A percentile compares a stretch with the other conserved stretches of the same genome.
These are phyloP conservation scores for Micrasema minimum DNA, from an alignment of 1,140 invertebrate species.

Conservation along the genomic window DNA sequence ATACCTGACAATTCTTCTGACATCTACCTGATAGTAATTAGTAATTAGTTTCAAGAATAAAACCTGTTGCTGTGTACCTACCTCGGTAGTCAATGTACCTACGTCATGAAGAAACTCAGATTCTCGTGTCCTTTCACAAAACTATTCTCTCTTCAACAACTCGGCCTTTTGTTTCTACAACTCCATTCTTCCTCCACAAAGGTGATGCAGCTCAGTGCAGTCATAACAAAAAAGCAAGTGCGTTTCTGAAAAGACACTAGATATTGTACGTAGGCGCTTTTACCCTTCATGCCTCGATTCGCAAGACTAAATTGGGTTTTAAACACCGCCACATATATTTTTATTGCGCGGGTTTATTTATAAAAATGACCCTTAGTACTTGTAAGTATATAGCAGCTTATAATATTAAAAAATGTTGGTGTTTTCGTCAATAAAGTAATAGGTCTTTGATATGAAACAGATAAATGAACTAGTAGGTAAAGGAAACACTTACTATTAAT, in stretches of 20 bases:
- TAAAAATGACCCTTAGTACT: neutral
- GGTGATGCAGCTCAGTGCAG: neutral
- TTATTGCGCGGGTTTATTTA: neutral
- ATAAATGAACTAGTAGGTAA: neutral
- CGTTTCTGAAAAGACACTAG: neutral
- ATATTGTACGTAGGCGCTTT: neutral
- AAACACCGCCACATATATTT: neutral
- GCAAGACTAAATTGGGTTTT: neutral
- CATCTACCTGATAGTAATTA: neutral
- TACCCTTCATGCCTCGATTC: conserved; percentile 7
- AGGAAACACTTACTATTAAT: neutral
- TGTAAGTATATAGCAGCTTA: neutral
- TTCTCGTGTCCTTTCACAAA: neutral
- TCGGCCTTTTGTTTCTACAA: too few species aligned
- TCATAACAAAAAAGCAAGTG: conserved; percentile 13
- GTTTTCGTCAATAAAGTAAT: neutral
- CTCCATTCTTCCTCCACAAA: neutral
- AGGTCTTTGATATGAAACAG: neutral
- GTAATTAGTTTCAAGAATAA: neutral
- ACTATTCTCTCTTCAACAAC: neutral
- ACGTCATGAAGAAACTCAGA: neutral
- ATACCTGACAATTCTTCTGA: too few species aligned
- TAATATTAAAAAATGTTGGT: neutral
- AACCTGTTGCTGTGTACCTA: neutral
- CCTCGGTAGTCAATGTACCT: neutral